Percentiles rank a stretch among this genome's conserved stretches.
Evolutionary conservation across 92 coral and sea anemone genomes (phyloP).

Genomic region (Phenganax marumi): DNA sequence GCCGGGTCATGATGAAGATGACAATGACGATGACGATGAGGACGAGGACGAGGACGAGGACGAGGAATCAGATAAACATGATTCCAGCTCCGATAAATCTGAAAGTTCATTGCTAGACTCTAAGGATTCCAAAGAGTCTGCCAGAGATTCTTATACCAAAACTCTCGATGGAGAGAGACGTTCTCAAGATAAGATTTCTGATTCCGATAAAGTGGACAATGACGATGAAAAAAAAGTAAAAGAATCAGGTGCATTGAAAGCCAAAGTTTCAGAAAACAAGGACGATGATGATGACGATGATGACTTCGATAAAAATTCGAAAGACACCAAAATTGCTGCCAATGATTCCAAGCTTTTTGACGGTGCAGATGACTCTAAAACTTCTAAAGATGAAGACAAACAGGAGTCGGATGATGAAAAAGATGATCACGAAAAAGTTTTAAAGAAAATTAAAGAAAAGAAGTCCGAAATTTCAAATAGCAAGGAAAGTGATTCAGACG

Average conservation of each 20-base stretch:
- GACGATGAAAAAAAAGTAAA: background rate
- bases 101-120: background rate
- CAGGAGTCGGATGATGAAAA: background rate
- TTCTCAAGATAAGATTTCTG: background rate
- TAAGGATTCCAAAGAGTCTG: background rate
- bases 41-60: conserved; percentile 38
- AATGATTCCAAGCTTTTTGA: background rate
- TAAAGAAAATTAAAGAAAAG: background rate
- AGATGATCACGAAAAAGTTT: background rate
- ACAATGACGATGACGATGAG: conserved; percentile 35
- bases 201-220: conserved; percentile 8
- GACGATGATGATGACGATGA: conserved; percentile 25
- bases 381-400: background rate
- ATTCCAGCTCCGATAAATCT: background rate
- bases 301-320: background rate
- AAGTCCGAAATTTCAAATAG: conserved; percentile 16
- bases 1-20: conserved; percentile 17
- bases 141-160: conserved; percentile 33
- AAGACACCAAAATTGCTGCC: background rate
- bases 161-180: conserved; percentile 16
- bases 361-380: background rate
- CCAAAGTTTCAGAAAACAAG: conserved; percentile 3
- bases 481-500: conserved; percentile 26
- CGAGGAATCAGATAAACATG: conserved; percentile 20
- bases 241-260: conserved; percentile 16